A percentile compares a stretch with the other conserved stretches of the same genome.
These are phyloP conservation scores for Dromiciops gliroides DNA, from an alignment of 2,113 vertebrate species.

Conservation along the genomic window DNA sequence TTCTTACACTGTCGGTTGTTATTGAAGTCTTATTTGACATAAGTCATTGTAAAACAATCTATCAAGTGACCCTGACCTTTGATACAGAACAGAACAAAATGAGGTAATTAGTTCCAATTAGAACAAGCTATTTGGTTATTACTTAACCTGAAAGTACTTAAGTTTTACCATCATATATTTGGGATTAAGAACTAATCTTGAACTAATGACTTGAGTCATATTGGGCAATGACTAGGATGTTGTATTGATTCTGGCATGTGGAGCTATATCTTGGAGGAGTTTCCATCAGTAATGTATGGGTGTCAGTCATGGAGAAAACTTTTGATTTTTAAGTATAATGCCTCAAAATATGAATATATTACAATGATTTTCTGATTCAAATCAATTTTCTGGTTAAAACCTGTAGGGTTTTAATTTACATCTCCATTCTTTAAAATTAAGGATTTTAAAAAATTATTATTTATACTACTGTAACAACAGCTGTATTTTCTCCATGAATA, in stretches of 20 bases:
- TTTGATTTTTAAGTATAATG: constrained; percentile 2
- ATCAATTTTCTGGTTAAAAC: not conserved
- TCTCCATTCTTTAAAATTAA: not conserved
- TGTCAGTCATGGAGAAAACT: not conserved
- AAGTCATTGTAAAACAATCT: constrained; percentile 30
- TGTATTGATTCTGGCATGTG: constrained; percentile 4
- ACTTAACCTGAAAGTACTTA: constrained; percentile 39
- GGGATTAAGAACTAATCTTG: constrained; percentile 13
- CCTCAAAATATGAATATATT: not conserved
- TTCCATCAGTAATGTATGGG: not conserved
- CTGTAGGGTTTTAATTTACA: constrained; percentile 31
- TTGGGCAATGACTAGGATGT: constrained; percentile 15
- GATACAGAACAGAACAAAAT: constrained; percentile 39
- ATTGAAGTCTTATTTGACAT: constrained; percentile 32
- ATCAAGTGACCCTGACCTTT: not conserved
- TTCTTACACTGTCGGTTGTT: not conserved
- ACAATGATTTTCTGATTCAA: constrained; percentile 44
- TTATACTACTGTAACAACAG: not conserved
- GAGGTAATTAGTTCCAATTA: constrained; percentile 28
- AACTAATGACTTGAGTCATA: not conserved
- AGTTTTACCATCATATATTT: constrained; percentile 9
- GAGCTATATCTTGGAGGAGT: constrained; percentile 7
- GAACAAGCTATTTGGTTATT: constrained; percentile 39
- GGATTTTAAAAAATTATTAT: not conserved
- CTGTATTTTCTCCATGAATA: not conserved